A percentile compares a stretch with the other conserved stretches of the same genome.
Evolutionary conservation across 2,113 vertebrate species (phyloP).

Genomic region (Chelonoidis abingdonii): DNA sequence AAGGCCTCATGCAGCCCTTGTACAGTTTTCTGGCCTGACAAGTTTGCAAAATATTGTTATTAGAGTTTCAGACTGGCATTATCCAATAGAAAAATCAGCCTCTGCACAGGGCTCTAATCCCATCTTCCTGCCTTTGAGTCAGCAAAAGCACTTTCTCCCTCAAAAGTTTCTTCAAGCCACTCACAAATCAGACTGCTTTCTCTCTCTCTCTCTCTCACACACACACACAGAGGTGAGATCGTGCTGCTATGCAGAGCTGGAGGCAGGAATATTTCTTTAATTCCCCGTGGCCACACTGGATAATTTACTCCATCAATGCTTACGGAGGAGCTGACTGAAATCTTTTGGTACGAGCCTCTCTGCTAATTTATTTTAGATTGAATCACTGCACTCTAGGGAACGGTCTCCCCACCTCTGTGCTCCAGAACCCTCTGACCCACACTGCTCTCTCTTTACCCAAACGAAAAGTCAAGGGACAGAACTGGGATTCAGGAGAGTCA

Average conservation of each 20-base stretch:
- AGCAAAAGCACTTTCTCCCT: not conserved
- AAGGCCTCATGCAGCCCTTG: not conserved
- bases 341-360: not conserved
- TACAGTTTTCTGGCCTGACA: not conserved
- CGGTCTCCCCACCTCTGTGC: not conserved
- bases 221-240: not conserved
- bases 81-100: not conserved
- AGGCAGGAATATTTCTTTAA: conserved; percentile 29
- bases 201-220: not conserved
- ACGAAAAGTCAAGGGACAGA: not conserved
- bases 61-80: not conserved
- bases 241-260: not conserved
- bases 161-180: not conserved
- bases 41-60: not conserved
- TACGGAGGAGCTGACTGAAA: not conserved
- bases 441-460: not conserved
- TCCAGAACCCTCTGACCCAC: not conserved
- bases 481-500: not conserved
- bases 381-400: conserved; percentile 38
- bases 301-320: conserved; percentile 9
- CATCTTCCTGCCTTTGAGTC: not conserved
- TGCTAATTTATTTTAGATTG: conserved; percentile 4
- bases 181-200: not conserved
- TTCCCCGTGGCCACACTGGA: not conserved
- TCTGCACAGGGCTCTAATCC: not conserved